Conservation (phyloP, 1,140 invertebrate genomes). For the Macrocentrus cingulum region DNA sequence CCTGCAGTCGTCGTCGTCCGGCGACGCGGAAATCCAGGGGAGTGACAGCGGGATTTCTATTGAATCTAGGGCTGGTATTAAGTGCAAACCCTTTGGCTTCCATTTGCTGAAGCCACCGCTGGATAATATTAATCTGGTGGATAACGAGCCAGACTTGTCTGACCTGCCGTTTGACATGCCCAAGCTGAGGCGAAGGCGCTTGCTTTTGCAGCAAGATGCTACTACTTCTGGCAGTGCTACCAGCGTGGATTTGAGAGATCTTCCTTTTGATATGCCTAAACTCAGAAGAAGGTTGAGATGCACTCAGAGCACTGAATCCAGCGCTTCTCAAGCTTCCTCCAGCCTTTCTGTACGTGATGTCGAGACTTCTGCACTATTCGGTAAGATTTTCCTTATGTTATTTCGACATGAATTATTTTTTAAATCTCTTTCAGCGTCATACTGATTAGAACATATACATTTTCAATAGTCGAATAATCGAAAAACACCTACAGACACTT, state of each 20-base stretch:
- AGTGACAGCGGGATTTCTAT: constrained; percentile 85
- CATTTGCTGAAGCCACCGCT: constrained; percentile 61
- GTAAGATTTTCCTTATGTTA: constrained; percentile 42
- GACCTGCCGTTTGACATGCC: constrained; percentile 88
- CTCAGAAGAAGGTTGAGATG: constrained; percentile 70
- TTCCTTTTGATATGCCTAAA: constrained; percentile 90
- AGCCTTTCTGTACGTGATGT: constrained; percentile 75
- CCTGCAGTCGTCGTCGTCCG: constrained; percentile 62
- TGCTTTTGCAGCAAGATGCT: constrained; percentile 59
- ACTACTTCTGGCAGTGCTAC: constrained; percentile 72
- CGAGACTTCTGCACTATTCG: constrained; percentile 59
- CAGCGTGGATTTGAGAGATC: constrained; percentile 73
- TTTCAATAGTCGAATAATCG: too few species aligned
- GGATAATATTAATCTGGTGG: constrained; percentile 55
- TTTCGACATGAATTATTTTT: constrained; percentile 15
- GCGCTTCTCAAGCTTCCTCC: constrained; percentile 75
- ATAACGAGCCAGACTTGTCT: constrained; percentile 64
- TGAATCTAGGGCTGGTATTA: constrained; percentile 75
- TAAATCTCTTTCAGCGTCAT: too few species aligned
- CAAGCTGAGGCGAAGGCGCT: constrained; percentile 74
- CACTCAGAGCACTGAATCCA: constrained; percentile 64
- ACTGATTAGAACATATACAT: too few species aligned
- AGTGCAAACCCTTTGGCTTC: constrained; percentile 61
- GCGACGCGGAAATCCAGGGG: constrained; percentile 75
- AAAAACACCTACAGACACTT: too few species aligned